These are phyloP conservation scores for Bombus waltoni DNA, from an alignment of 1,140 invertebrate species.

Conservation along the genomic window DNA sequence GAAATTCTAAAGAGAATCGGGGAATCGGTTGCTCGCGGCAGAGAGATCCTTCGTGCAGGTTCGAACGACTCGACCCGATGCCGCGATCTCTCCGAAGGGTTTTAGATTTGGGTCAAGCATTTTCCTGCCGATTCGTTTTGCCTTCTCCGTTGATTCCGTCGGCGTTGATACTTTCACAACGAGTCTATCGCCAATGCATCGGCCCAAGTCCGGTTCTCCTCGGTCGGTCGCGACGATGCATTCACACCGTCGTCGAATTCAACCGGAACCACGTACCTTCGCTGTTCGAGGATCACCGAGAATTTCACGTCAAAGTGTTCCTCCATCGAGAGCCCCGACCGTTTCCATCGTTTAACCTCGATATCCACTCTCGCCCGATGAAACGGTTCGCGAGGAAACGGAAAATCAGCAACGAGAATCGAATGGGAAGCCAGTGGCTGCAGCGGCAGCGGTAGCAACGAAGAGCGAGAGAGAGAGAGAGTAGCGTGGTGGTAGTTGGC, in stretches of 20 bases:
- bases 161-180: background rate
- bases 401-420: conserved; percentile 37
- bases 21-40: background rate
- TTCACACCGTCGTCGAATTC: background rate
- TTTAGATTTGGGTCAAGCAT: conserved; percentile 58
- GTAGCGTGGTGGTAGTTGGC: conserved; percentile 42
- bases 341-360: no score
- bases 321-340: no score
- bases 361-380: no score
- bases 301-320: no score
- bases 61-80: background rate
- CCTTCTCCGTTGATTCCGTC: background rate
- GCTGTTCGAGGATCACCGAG: no score
- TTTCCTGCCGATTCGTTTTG: background rate
- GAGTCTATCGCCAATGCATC: background rate
- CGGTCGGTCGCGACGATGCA: background rate
- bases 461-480: background rate
- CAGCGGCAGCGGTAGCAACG: background rate
- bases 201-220: background rate
- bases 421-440: background rate
- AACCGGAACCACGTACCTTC: no score
- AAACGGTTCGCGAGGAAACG: conserved; percentile 26
- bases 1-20: background rate
- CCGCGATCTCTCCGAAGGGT: conserved; percentile 54
- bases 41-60: background rate